Conservation (phyloP, 92 coral and sea anemone species). For the Parazoanthus swiftii region DNA sequence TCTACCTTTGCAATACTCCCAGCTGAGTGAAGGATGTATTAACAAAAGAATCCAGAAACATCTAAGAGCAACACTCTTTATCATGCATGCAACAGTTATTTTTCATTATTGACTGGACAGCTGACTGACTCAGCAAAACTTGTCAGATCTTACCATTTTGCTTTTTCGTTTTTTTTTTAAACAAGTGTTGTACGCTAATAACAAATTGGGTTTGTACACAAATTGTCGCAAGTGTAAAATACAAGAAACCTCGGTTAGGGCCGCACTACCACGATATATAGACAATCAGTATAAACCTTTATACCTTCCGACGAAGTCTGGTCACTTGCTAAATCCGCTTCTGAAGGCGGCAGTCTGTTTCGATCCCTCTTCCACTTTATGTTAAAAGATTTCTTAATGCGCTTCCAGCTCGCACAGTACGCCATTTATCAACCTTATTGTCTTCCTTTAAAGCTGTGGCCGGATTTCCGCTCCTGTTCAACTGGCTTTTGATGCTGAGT, state of each 20-base stretch:
- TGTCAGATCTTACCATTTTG: not conserved
- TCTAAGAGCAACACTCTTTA: no score
- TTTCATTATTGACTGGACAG: not conserved
- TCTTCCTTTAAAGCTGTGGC: not conserved
- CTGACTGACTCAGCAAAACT: not conserved
- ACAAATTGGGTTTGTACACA: not conserved
- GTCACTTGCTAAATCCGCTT: conserved; percentile 7
- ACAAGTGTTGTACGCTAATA: not conserved
- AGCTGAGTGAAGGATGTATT: not conserved
- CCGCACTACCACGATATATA: not conserved
- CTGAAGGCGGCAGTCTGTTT: conserved; percentile 8
- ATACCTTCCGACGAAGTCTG: not conserved
- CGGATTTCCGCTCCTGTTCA: not conserved
- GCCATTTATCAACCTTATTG: not conserved
- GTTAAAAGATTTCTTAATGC: conserved; percentile 11
- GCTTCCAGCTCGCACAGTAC: conserved; percentile 3
- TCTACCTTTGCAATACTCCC: not conserved
- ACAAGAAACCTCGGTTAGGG: not conserved
- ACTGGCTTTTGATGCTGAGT: not conserved
- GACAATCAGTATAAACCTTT: not conserved
- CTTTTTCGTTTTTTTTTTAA: no score
- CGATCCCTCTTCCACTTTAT: conserved; percentile 12
- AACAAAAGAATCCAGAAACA: not conserved
- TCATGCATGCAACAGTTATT: no score
- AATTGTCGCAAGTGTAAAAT: not conserved